A percentile compares a stretch with the other conserved stretches of the same genome.
Evolutionary conservation across 2,113 vertebrate species (phyloP).

Genomic region (Aldabrachelys gigantea): DNA sequence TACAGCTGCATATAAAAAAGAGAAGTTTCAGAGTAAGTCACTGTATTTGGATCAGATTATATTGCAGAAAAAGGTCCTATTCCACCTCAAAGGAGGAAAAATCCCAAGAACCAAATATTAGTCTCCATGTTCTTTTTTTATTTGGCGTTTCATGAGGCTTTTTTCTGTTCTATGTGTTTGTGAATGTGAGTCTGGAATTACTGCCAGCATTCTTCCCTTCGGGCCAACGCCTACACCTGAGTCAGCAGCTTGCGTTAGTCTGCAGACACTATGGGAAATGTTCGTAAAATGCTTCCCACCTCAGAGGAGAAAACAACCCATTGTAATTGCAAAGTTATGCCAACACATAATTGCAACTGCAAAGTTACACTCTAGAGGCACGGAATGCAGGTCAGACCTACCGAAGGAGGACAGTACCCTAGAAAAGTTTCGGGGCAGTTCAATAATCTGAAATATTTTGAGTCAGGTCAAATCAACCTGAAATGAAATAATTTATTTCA

Average conservation of each 20-base stretch:
- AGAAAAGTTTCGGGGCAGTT: not conserved
- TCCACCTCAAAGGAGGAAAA: not conserved
- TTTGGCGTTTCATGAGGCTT: not conserved
- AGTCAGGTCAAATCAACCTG: not conserved
- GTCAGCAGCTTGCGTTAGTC: not conserved
- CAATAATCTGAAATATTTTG: not conserved
- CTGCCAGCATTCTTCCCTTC: not conserved
- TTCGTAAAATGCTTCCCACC: not conserved
- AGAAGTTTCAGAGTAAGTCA: not conserved
- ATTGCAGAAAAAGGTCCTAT: not conserved
- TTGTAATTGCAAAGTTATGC: not conserved
- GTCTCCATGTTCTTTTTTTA: not conserved
- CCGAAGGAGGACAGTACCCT: not conserved
- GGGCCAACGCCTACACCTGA: not conserved
- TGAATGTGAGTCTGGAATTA: not conserved
- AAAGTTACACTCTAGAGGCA: not conserved
- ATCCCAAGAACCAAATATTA: not conserved
- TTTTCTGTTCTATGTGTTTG: not conserved
- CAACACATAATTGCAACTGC: not conserved
- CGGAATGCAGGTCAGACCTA: not conserved
- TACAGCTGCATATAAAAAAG: not conserved
- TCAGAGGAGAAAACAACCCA: not conserved
- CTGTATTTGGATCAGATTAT: not conserved
- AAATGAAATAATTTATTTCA: not conserved
- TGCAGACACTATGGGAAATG: not conserved